Evolutionary conservation across 2,113 vertebrate genomes (phyloP).

Genomic region (Talpa occidentalis): DNA sequence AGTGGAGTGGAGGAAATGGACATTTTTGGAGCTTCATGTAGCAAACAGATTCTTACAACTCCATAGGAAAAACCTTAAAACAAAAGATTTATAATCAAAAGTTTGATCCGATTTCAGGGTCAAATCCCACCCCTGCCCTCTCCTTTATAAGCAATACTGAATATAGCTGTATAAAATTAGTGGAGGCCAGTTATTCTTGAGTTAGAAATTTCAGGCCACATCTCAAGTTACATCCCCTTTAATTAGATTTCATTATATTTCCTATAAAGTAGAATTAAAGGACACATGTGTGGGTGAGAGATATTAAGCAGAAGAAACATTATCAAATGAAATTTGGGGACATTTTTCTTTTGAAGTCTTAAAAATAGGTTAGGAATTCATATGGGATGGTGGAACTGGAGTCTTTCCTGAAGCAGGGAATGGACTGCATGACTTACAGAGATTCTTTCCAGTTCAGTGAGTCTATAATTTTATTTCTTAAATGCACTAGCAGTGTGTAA

Average conservation of each 20-base stretch:
- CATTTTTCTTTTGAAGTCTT: slow-evolving; percentile 38
- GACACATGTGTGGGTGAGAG: background rate
- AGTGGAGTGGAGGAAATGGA: background rate
- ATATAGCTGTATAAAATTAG: background rate
- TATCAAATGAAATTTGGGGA: background rate
- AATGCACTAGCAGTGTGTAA: slow-evolving; percentile 47
- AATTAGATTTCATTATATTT: background rate
- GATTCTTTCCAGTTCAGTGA: slow-evolving; percentile 36
- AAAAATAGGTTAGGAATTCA: slow-evolving; percentile 39
- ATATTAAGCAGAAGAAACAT: background rate
- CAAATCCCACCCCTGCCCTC: background rate
- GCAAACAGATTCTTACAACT: background rate
- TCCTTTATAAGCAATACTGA: background rate
- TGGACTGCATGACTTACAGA: background rate
- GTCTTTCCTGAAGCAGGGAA: background rate
- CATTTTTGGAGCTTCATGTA: background rate
- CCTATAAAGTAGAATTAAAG: background rate
- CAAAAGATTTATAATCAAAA: slow-evolving; percentile 4
- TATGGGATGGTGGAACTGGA: background rate
- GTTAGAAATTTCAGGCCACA: background rate
- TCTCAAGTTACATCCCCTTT: background rate
- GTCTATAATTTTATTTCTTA: slow-evolving; percentile 65
- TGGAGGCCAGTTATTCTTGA: background rate
- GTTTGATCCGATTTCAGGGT: background rate
- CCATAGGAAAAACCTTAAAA: background rate